Evolutionary conservation across 2,797 vertebrate genomes (phyloP).

Genomic region (Neosalanx taihuensis): DNA sequence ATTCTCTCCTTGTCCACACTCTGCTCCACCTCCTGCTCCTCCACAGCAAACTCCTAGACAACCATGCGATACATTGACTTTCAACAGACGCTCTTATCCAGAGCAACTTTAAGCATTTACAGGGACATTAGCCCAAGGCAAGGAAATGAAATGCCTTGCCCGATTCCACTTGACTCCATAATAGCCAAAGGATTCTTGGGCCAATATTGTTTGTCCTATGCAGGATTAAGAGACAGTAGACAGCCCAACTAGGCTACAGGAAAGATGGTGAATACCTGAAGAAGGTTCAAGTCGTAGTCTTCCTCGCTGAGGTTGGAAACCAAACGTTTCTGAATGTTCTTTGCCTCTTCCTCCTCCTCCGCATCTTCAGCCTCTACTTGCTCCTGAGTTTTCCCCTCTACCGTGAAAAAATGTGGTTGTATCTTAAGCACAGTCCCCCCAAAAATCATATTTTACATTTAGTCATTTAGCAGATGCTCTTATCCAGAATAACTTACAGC

Average conservation of each 20-base stretch:
- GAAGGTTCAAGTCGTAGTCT: conserved; percentile 86
- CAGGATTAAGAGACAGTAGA: neutral
- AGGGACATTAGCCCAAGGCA: too few relatives aligned
- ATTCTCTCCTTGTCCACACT: conserved; percentile 73
- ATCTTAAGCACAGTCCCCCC: too few relatives aligned
- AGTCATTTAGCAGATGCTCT: too few relatives aligned
- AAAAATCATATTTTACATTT: too few relatives aligned
- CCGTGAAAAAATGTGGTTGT: too few relatives aligned
- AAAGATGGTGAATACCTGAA: conserved; percentile 67
- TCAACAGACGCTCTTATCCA: too few relatives aligned
- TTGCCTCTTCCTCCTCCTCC: conserved; percentile 93
- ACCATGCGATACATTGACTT: neutral
- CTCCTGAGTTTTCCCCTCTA: conserved; percentile 74
- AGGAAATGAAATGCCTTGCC: too few relatives aligned
- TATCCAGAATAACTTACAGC: too few relatives aligned
- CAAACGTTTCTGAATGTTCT: conserved; percentile 86
- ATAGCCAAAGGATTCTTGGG: too few relatives aligned
- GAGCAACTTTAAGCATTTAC: too few relatives aligned
- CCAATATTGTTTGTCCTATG: neutral
- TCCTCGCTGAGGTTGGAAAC: conserved; percentile 85
- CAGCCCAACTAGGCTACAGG: neutral
- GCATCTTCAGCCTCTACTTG: conserved; percentile 83
- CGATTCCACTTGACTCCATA: too few relatives aligned
- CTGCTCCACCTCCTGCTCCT: conserved; percentile 57
- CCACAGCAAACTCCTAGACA: conserved; percentile 66